Conservation (phyloP, 1,140 invertebrate species). For the Anoplolepis gracilipes region DNA sequence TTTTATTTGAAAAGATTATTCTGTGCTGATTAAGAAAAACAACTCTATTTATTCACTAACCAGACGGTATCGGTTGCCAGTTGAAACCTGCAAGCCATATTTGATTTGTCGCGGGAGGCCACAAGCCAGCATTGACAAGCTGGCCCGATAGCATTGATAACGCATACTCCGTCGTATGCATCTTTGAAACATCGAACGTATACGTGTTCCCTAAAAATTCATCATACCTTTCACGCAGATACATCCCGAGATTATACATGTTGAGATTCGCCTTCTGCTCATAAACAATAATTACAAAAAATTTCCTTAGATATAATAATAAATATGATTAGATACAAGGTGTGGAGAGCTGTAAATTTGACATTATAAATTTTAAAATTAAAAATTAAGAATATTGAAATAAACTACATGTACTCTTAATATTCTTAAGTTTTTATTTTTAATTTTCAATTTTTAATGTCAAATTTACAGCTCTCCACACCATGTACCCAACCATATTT, state of each 20-base stretch:
- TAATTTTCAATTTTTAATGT: too few species aligned
- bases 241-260: conserved; percentile 83
- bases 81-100: conserved; percentile 75
- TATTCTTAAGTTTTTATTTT: too few species aligned
- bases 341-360: too few species aligned
- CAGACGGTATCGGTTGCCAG: conserved; percentile 83
- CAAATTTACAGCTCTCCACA: too few species aligned
- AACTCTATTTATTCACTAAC: conserved; percentile 20
- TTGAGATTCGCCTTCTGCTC: conserved; percentile 76
- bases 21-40: not conserved
- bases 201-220: conserved; percentile 84
- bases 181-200: conserved; percentile 81
- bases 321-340: too few species aligned
- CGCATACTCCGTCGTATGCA: conserved; percentile 87
- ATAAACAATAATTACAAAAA: not conserved
- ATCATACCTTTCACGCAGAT: conserved; percentile 81
- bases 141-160: conserved; percentile 86
- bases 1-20: not conserved
- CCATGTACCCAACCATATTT: too few species aligned
- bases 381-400: too few species aligned
- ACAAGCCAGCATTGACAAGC: conserved; percentile 80
- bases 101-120: conserved; percentile 76
- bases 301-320: too few species aligned
- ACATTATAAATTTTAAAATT: too few species aligned
- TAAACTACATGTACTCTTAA: too few species aligned